Evolutionary conservation across 2,888 invertebrate genomes (phyloP).

Genomic region (Orthonevra nobilis): DNA sequence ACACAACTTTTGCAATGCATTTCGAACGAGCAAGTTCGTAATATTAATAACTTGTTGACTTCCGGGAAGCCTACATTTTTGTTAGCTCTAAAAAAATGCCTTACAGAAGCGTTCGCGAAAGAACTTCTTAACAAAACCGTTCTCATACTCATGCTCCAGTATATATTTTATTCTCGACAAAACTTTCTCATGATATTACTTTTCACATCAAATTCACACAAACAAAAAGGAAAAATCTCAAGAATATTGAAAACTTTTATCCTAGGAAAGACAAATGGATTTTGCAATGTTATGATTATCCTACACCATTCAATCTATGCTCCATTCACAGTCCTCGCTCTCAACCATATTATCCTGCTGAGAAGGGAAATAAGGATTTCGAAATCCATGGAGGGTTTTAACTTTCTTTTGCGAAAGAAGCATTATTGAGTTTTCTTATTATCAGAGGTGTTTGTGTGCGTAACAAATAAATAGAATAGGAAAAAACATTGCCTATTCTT

Average conservation of each 20-base stretch:
- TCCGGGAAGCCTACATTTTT: slow-evolving; percentile 22
- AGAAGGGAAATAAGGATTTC: slow-evolving; percentile 33
- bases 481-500: neutral
- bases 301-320: slow-evolving; percentile 30
- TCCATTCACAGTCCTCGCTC: slow-evolving; percentile 24
- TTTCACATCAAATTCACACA: slow-evolving; percentile 60
- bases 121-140: slow-evolving; percentile 50
- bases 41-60: slow-evolving; percentile 51
- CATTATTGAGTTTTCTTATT: slow-evolving; percentile 47
- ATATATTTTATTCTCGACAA: slow-evolving; percentile 39
- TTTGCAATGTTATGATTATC: slow-evolving; percentile 64
- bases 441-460: slow-evolving; percentile 29
- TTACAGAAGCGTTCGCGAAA: slow-evolving; percentile 1
- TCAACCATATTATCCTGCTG: slow-evolving; percentile 36
- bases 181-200: slow-evolving; percentile 59
- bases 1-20: slow-evolving; percentile 22
- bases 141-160: slow-evolving; percentile 20
- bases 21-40: slow-evolving; percentile 31
- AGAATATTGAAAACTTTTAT: slow-evolving; percentile 68
- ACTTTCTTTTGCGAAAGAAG: slow-evolving; percentile 35
- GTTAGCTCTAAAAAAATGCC: neutral
- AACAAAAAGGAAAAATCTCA: slow-evolving; percentile 57
- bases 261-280: slow-evolving; percentile 64
- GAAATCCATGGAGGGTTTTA: slow-evolving; percentile 43
- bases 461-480: neutral